Conservation (phyloP, 2,797 vertebrate species). For the Distichodus sexfasciatus region DNA sequence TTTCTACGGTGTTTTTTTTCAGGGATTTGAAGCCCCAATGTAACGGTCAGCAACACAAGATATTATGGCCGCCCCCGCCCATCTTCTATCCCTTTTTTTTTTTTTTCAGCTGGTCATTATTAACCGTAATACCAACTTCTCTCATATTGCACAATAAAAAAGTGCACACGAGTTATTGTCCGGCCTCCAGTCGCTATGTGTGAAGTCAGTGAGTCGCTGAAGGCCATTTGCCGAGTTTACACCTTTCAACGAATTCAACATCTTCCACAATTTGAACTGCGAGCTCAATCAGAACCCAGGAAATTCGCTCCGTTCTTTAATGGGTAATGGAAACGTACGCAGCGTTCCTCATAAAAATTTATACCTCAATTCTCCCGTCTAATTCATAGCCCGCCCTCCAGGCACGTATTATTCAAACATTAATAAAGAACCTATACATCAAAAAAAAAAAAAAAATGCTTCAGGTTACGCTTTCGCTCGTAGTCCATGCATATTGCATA, state of each 20-base stretch:
- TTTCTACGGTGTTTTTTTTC: too few species aligned
- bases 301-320: constrained; percentile 94
- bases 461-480: constrained; percentile 81
- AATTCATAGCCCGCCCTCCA: constrained; percentile 92
- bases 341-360: constrained; percentile 94
- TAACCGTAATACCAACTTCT: too few species aligned
- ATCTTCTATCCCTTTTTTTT: too few species aligned
- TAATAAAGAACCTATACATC: constrained; percentile 96
- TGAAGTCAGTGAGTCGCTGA: too few species aligned
- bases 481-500: constrained; percentile 88
- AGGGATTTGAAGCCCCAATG: too few species aligned
- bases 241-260: constrained; percentile 50
- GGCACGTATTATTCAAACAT: constrained; percentile 99
- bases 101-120: too few species aligned
- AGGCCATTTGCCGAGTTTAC: too few species aligned
- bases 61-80: too few species aligned
- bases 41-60: too few species aligned
- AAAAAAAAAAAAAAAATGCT: constrained; percentile 90
- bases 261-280: constrained; percentile 59
- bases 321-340: constrained; percentile 93
- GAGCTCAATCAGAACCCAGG: constrained; percentile 71
- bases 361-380: constrained; percentile 91
- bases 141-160: too few species aligned
- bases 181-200: constrained; percentile 36
- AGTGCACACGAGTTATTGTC: too few species aligned